phyloP scores from a whole-genome alignment of 2,888 invertebrate genomes.

The Zelleria hepariella region DNA sequence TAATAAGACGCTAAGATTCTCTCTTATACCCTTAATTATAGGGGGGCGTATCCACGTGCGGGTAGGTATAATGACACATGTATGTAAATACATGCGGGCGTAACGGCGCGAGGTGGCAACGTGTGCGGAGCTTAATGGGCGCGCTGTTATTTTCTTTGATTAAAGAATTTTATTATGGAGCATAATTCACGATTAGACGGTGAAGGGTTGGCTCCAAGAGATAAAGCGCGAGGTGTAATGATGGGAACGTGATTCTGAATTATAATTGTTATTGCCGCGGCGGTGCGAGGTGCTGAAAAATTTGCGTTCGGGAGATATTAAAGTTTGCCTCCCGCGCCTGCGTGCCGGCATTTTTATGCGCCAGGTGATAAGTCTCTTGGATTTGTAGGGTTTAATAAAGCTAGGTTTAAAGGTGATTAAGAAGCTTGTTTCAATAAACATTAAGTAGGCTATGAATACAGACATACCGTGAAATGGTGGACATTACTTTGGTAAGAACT shows the following conservation, averaged over 20 bases:
- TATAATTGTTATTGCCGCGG: constrained; percentile 55
- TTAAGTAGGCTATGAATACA: too few relatives aligned
- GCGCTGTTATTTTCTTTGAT: constrained; percentile 71
- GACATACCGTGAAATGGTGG: too few relatives aligned
- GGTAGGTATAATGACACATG: constrained; percentile 64
- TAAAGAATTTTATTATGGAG: constrained; percentile 71
- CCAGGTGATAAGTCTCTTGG: neutral
- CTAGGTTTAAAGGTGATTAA: neutral
- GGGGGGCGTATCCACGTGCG: constrained; percentile 23
- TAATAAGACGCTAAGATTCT: constrained; percentile 73
- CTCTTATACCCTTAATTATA: constrained; percentile 71
- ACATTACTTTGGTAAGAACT: too few relatives aligned
- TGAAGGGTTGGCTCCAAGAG: constrained; percentile 52
- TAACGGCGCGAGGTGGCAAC: constrained; percentile 67
- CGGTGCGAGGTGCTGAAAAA: constrained; percentile 6
- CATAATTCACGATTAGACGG: constrained; percentile 72
- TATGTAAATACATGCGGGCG: constrained; percentile 69
- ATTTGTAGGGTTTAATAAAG: neutral
- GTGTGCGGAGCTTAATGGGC: constrained; percentile 61
- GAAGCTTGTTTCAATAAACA: too few relatives aligned
- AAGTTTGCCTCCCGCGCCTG: neutral
- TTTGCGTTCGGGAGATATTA: constrained; percentile 1
- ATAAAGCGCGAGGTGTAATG: constrained; percentile 62
- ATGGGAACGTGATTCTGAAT: constrained; percentile 66
- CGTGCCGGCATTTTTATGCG: neutral